phyloP scores from a whole-genome alignment of 2,113 vertebrate species.

The Hyperopisus bebe region DNA sequence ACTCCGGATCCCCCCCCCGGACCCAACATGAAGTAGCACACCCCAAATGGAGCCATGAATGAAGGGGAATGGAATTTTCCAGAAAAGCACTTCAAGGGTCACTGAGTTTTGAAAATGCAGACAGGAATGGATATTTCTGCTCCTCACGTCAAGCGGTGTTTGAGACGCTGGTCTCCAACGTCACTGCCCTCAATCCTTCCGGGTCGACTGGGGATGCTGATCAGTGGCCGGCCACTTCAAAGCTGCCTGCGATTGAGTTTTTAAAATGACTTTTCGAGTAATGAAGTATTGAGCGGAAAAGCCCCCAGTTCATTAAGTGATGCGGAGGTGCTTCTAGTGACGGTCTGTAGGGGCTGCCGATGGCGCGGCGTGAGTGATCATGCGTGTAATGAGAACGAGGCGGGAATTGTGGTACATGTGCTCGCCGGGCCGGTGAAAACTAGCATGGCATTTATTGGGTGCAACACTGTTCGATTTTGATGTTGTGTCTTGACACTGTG shows the following conservation, averaged over 20 bases:
- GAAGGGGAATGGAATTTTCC: neutral
- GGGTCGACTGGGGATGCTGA: neutral
- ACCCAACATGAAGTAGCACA: neutral
- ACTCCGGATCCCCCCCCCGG: neutral
- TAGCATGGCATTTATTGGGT: neutral
- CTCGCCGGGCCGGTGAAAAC: neutral
- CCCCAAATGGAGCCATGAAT: neutral
- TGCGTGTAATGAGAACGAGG: neutral
- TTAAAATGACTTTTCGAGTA: neutral
- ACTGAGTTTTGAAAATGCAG: neutral
- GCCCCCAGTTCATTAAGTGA: neutral
- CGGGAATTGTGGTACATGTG: neutral
- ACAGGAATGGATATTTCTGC: neutral
- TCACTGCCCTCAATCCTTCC: neutral
- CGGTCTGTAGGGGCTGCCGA: neutral
- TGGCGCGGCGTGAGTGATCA: neutral
- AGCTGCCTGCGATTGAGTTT: neutral
- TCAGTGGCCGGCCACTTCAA: neutral
- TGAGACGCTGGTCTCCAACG: neutral
- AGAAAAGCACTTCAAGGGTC: neutral
- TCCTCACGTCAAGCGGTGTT: neutral
- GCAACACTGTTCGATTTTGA: neutral
- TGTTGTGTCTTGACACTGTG: neutral
- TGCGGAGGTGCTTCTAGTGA: neutral
- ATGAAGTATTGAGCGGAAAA: constrained; percentile 7